Evolutionary conservation across 2,888 invertebrate genomes (phyloP), one percentile per base, ranked within the genome.

Genomic region (Automeris io): DNA sequence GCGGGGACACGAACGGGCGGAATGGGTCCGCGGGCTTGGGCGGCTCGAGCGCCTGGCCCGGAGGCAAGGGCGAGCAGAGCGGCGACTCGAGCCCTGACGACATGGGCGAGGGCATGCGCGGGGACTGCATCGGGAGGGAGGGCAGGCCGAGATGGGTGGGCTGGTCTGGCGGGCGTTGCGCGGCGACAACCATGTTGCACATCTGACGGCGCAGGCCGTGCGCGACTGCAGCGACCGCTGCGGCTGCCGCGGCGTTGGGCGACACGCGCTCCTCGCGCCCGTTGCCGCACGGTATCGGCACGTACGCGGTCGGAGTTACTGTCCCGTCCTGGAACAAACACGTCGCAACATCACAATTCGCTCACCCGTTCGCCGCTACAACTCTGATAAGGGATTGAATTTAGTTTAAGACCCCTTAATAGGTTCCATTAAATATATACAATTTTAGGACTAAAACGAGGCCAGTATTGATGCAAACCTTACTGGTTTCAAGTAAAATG

Each of bases 201-300:
- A 95, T 94, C 77, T 95, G 95, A 53, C 95, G 95, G 35, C 95
- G 90, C 41, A 95, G 86, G 29, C 94, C 94, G 80, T 94, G 94
- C 9, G 95, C 95, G 39, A 95, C 95, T 11, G 94, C 94, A 7
- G 94, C 94, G 25, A 95, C 94, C 23, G 95, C 95, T 22, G 95
- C 95, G 35, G 95, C 94, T 31, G 92, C 91, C 11, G 94, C 94
- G 7, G 92, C 92, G 68, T 87, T 89, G 57, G 77, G 89, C 38
- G 87, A 89, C 70, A 86, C 80, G 43, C 81, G 82, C 8, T 87
- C 87, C 31, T 87, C 87, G 50, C 88, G 80, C 11, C 89, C 89
- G 69, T 89, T 89, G 47, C 87, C 86, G 58, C 88, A 88, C 1
- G 78, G 73, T 51, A 87, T 87, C 43, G 88, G 88, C 25, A 88